Evolutionary conservation across 2,888 invertebrate species (phyloP).

Genomic region (Asteroscopus sphinx): DNA sequence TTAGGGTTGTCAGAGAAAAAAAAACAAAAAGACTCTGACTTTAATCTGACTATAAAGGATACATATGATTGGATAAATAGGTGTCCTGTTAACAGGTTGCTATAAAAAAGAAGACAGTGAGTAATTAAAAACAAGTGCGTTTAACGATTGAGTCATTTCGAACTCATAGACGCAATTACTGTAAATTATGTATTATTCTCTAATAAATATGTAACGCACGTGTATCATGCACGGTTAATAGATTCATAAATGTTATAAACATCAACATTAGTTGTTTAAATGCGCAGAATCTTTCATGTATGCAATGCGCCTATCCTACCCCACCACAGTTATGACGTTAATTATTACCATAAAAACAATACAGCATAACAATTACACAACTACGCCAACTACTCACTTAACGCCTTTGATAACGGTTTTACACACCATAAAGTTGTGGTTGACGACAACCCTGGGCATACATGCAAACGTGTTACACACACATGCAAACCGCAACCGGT

Average conservation of each 20-base stretch:
- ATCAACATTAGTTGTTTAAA: constrained; percentile 31
- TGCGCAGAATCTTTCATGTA: constrained; percentile 26
- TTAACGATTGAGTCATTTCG: constrained; percentile 5
- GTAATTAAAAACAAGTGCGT: too few relatives aligned
- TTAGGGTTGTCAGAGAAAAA: constrained; percentile 64
- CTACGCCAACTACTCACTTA: constrained; percentile 8
- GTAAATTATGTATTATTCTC: constrained; percentile 20
- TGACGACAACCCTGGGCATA: constrained; percentile 66
- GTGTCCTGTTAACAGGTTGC: constrained; percentile 2
- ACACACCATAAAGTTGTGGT: constrained; percentile 21
- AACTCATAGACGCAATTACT: background rate
- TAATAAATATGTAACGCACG: constrained; percentile 26
- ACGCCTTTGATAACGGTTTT: constrained; percentile 27
- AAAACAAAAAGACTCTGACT: too few relatives aligned
- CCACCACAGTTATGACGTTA: constrained; percentile 18
- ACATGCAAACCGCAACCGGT: constrained; percentile 72
- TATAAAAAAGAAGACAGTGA: background rate
- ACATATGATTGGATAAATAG: too few relatives aligned
- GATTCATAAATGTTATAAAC: constrained; percentile 19
- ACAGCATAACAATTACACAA: constrained; percentile 22
- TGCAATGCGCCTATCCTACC: background rate
- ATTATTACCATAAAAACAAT: constrained; percentile 24
- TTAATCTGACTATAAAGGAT: too few relatives aligned
- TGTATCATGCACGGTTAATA: constrained; percentile 9
- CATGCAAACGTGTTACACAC: constrained; percentile 58